Evolutionary conservation across 2,797 vertebrate genomes (phyloP).

Genomic region (Mionectes olivaceus): DNA sequence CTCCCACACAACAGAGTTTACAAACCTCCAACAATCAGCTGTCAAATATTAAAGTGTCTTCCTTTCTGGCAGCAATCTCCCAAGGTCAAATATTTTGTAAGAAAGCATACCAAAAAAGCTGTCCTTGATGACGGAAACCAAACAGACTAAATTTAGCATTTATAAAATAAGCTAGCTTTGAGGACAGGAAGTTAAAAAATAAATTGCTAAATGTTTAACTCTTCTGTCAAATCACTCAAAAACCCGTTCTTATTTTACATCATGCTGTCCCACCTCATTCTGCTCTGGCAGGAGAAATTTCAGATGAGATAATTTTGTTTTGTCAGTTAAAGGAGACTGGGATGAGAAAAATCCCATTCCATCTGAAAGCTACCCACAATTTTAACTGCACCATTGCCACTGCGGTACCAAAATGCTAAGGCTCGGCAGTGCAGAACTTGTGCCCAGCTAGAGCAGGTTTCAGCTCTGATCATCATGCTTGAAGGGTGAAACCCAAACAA

Average conservation of each 20-base stretch:
- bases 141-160: constrained; percentile 57
- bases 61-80: constrained; percentile 29
- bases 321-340: not conserved
- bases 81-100: constrained; percentile 66
- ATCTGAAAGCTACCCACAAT: not conserved
- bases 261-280: not conserved
- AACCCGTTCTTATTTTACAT: not conserved
- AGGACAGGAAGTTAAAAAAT: constrained; percentile 67
- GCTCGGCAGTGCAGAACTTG: accelerated
- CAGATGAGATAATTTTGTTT: not conserved
- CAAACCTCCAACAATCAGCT: constrained; percentile 7
- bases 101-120: constrained; percentile 62
- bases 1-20: not conserved
- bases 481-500: not conserved
- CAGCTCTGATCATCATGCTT: not conserved
- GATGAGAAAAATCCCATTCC: not conserved
- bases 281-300: not conserved
- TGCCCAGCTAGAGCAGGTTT: not conserved
- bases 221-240: not conserved
- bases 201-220: constrained; percentile 1
- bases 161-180: constrained; percentile 63
- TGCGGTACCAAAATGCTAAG: accelerated
- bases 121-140: constrained; percentile 55
- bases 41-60: constrained; percentile 39
- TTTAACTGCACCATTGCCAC: not conserved